Evolutionary conservation across 2,888 invertebrate genomes (phyloP).

Genomic region (Pandemis heparana): DNA sequence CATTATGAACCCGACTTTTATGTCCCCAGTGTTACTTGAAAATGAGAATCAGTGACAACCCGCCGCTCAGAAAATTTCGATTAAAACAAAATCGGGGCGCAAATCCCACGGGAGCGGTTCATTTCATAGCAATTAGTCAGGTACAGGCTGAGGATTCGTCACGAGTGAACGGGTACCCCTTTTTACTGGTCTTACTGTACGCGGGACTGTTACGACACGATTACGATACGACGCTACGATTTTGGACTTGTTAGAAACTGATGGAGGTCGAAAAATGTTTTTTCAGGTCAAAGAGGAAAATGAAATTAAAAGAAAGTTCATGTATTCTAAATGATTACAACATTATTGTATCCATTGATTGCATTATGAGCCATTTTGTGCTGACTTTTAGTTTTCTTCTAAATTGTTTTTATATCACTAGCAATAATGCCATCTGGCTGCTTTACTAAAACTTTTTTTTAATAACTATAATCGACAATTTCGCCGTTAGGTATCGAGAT

Average conservation of each 20-base stretch:
- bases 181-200: slow-evolving; percentile 56
- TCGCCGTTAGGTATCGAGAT: too few relatives aligned
- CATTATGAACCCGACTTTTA: too few relatives aligned
- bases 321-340: too few relatives aligned
- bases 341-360: too few relatives aligned
- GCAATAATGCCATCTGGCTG: too few relatives aligned
- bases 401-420: too few relatives aligned
- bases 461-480: too few relatives aligned
- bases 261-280: neutral
- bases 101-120: slow-evolving; percentile 75
- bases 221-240: slow-evolving; percentile 19
- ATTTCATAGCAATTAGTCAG: slow-evolving; percentile 85
- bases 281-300: too few relatives aligned
- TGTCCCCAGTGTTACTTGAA: neutral
- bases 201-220: slow-evolving; percentile 26
- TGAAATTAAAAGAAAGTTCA: too few relatives aligned
- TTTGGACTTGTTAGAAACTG: neutral
- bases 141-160: slow-evolving; percentile 80
- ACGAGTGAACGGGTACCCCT: slow-evolving; percentile 83
- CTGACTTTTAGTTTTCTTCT: too few relatives aligned
- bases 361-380: too few relatives aligned
- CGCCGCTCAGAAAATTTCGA: slow-evolving; percentile 68
- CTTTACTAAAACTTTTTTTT: too few relatives aligned
- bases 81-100: slow-evolving; percentile 78
- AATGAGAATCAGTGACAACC: slow-evolving; percentile 22